Base-by-base conservation (phyloP, 2,888 invertebrate species). In the Marronus borbonicus region DNA sequence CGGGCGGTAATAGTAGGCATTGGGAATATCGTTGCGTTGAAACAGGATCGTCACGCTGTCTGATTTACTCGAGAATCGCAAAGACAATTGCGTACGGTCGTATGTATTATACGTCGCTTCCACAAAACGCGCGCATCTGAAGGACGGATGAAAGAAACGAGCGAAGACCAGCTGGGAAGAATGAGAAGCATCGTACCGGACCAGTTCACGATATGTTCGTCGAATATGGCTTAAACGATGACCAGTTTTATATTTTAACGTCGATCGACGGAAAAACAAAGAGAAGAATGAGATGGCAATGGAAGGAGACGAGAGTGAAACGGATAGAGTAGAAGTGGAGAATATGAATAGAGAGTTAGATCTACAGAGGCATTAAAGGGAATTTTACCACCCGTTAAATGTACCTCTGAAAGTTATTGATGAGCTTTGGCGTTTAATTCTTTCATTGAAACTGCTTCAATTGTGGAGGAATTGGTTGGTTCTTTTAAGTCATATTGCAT, bases 141-240 rank as follows among this genome's bases (percentile, higher is more conserved):
- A 20, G 55, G 55, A 55, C 55, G 55, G 55, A 20, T 55, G 55
- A 55, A 55, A 55, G 55, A 20, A 55, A 12, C 44, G 44, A 0
- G 12, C 44, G 2, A 44, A 44, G 44, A 44, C 8, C 44, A 44
- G 44, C 44, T 2, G 44, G 44, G 20, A 55, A 55, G 24, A 55
- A 55, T 55, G 55, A 55, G 20, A n/a, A 20, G 55, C n/a, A 17
- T 55, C 17, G 55, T 20, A 55, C 5, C 52, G 17, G 52, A 55
- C 52, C 17, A 17, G 52, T 55, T 17, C 52, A n/a, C 17, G 17
- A 55, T 55, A 55, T 20, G 55, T 17, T 20, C 55, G 55, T 20
- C 55, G 55, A 55, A 55, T 55, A 55, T 55, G 55, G 55, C 55
- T 55, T 55, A 55, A 55, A 55, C 55, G 55, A 20, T 20, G 55